These are phyloP conservation scores for Xestia sexstrigata DNA, from an alignment of 2,888 invertebrate genomes.

Conservation along the genomic window DNA sequence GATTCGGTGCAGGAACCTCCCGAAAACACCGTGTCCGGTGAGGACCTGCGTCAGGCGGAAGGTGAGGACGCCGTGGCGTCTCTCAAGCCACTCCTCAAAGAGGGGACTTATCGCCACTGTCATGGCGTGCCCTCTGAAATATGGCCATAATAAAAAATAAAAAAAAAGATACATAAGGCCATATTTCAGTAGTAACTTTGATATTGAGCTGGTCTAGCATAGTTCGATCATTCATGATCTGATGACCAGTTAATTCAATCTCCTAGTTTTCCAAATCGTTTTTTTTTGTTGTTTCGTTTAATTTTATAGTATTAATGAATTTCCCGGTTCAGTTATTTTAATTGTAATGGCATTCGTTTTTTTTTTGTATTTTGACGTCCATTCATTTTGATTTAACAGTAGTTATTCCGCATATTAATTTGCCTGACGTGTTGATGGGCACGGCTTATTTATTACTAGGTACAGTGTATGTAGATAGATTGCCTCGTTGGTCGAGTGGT, in stretches of 20 bases:
- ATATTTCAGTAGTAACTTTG: background rate
- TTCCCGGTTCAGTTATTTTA: conserved; percentile 42
- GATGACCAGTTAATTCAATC: background rate
- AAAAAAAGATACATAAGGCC: no score
- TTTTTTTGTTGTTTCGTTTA: background rate
- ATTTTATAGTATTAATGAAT: conserved; percentile 34
- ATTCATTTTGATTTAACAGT: conserved; percentile 8
- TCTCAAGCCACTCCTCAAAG: no score
- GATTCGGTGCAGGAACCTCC: no score
- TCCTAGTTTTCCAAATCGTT: conserved; percentile 2
- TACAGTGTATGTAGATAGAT: background rate
- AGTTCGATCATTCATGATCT: conserved; percentile 7
- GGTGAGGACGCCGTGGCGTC: no score
- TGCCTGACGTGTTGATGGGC: background rate
- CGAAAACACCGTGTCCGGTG: no score
- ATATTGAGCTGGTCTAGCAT: background rate
- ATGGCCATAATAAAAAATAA: no score
- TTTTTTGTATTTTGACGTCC: background rate
- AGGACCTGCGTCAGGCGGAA: no score
- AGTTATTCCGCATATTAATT: background rate
- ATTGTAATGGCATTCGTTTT: background rate
- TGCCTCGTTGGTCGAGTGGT: no score
- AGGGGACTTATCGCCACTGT: no score
- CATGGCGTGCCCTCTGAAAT: no score
- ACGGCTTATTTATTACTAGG: no score